Evolutionary conservation across 2,113 vertebrate species (phyloP).

Genomic region (Colinus virginianus): DNA sequence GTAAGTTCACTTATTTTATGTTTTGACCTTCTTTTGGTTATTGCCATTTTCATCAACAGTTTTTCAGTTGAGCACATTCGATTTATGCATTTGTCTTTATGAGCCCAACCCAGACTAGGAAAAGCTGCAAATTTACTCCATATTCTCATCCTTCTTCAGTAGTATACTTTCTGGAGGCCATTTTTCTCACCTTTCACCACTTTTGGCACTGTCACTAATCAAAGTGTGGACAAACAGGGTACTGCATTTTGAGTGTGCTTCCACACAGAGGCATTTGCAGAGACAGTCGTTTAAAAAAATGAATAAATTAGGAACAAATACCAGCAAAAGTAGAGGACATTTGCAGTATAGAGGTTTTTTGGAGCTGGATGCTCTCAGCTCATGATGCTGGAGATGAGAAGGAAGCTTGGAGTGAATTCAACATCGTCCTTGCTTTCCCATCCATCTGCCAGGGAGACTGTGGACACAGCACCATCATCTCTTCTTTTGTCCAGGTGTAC

Average conservation of each 20-base stretch:
- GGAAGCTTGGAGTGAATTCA: not conserved
- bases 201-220: not conserved
- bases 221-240: not conserved
- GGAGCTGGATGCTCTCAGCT: accelerated
- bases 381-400: not conserved
- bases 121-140: not conserved
- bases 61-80: not conserved
- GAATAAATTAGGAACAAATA: not conserved
- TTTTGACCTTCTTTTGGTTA: slow-evolving; percentile 61
- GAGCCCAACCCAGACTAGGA: accelerated
- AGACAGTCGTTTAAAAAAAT: not conserved
- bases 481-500: not conserved
- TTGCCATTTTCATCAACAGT: slow-evolving; percentile 28
- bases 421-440: not conserved
- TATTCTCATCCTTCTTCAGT: not conserved
- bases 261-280: not conserved
- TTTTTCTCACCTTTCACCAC: not conserved
- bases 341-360: not conserved
- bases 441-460: not conserved
- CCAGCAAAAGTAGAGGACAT: not conserved
- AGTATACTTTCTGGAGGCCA: not conserved
- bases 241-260: not conserved
- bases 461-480: accelerated
- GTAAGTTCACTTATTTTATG: not conserved
- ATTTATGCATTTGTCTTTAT: slow-evolving; percentile 34